Evolutionary conservation across 2,797 vertebrate genomes (phyloP).

Genomic region (Brotula barbata): DNA sequence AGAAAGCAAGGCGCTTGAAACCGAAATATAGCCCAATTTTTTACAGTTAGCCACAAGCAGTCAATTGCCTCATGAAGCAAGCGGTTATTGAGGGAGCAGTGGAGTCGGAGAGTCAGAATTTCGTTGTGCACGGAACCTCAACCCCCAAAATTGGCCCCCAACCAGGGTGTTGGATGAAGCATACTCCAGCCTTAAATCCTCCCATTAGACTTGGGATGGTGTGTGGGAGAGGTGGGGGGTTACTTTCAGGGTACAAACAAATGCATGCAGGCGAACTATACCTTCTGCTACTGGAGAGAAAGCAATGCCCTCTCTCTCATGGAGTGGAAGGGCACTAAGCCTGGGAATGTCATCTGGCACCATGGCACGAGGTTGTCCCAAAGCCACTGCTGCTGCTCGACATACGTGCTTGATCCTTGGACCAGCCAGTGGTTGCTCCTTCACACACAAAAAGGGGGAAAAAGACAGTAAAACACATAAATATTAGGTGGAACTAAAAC

Average conservation of each 20-base stretch:
- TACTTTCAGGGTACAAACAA: slow-evolving; percentile 1
- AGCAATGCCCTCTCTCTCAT: slow-evolving; percentile 86
- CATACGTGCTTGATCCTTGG: slow-evolving; percentile 95
- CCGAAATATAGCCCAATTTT: too few species aligned
- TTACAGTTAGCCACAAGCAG: too few species aligned
- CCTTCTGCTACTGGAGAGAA: slow-evolving; percentile 80
- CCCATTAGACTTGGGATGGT: not conserved
- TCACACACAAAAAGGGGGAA: not conserved
- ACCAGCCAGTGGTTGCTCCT: slow-evolving; percentile 78
- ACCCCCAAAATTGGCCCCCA: too few species aligned
- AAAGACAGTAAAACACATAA: not conserved
- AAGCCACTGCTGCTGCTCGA: slow-evolving; percentile 88
- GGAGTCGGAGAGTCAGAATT: too few species aligned
- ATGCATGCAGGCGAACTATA: slow-evolving; percentile 52
- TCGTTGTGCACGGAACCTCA: too few species aligned
- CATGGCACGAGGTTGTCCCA: slow-evolving; percentile 91
- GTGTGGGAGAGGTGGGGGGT: not conserved
- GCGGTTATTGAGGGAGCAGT: too few species aligned
- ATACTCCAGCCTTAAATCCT: too few species aligned
- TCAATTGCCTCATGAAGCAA: too few species aligned
- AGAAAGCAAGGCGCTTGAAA: too few species aligned
- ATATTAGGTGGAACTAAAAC: not conserved
- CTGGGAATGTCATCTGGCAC: slow-evolving; percentile 91
- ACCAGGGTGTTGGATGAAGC: too few species aligned
- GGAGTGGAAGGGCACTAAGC: slow-evolving; percentile 89